Evolutionary conservation across 2,797 vertebrate species (phyloP).

Genomic region (Notolabrus celidotus): DNA sequence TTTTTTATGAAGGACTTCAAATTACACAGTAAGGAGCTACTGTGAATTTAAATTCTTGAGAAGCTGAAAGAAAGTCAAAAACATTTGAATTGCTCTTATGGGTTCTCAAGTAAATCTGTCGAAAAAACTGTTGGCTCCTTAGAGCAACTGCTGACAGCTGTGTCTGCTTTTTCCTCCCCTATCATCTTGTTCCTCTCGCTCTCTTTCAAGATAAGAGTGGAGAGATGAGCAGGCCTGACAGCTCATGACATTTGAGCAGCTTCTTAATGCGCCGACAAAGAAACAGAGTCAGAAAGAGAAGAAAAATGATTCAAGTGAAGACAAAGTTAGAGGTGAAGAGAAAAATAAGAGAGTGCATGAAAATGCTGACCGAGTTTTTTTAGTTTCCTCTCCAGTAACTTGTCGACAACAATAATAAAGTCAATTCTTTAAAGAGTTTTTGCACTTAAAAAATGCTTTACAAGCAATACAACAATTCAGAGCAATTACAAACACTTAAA

Average conservation of each 20-base stretch:
- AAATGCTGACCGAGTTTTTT: conserved; percentile 43
- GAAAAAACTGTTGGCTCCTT: conserved; percentile 23
- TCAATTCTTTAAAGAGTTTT: conserved; percentile 26
- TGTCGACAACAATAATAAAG: conserved; percentile 29
- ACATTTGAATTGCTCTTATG: not conserved
- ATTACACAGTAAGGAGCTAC: not conserved
- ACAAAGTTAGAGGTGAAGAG: conserved; percentile 42
- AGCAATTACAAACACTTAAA: conserved; percentile 32
- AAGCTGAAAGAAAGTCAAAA: not conserved
- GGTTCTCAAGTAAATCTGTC: conserved; percentile 6
- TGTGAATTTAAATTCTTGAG: not conserved
- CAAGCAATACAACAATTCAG: conserved; percentile 23
- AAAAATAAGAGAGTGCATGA: conserved; percentile 15
- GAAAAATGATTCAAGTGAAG: conserved; percentile 49
- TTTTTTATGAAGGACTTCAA: too few species aligned
- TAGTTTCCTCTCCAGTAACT: conserved; percentile 14
- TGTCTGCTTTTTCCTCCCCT: not conserved
- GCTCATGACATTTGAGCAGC: conserved; percentile 62
- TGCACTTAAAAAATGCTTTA: conserved; percentile 27
- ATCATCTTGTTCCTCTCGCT: conserved; percentile 27
- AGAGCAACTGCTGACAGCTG: conserved; percentile 25
- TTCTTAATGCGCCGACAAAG: conserved; percentile 59
- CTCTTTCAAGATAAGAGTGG: conserved; percentile 48
- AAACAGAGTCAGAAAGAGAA: conserved; percentile 49
- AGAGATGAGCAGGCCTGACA: conserved; percentile 64